Conservation (phyloP, 2,888 invertebrate species). For the Hemaris fuciformis region DNA sequence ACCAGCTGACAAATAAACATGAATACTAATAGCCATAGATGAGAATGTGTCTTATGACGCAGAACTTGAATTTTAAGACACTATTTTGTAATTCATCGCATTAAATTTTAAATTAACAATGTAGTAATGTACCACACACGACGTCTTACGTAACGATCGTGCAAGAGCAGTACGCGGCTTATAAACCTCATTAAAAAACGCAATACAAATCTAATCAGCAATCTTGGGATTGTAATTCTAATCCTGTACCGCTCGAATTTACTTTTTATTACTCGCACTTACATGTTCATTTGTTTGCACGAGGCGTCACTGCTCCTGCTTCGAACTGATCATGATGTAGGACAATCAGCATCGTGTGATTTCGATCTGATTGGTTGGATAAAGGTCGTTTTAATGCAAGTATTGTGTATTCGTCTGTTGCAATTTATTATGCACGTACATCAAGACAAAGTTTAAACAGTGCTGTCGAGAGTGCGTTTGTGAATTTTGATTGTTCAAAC, state of each 20-base stretch:
- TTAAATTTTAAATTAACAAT: constrained; percentile 1
- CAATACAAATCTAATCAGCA: constrained; percentile 10
- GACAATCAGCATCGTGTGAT: background rate
- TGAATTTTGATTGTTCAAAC: no score
- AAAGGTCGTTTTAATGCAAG: background rate
- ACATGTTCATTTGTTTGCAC: background rate
- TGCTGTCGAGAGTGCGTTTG: no score
- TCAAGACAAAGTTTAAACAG: no score
- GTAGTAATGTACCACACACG: constrained; percentile 8
- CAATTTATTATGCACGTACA: no score
- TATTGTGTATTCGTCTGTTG: no score
- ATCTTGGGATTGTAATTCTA: constrained; percentile 9
- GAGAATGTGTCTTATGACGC: background rate
- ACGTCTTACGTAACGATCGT: background rate
- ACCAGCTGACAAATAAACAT: no score
- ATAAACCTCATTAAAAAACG: constrained; percentile 8
- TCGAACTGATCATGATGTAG: background rate
- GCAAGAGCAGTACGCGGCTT: background rate
- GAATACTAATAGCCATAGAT: background rate
- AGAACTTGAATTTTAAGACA: background rate
- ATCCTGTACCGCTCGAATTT: background rate
- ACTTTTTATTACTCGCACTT: background rate
- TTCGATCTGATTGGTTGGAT: background rate
- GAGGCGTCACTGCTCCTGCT: background rate
- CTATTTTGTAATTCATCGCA: background rate